Conservation (phyloP, 2,113 vertebrate species). For the Hippoglossus stenolepis region DNA sequence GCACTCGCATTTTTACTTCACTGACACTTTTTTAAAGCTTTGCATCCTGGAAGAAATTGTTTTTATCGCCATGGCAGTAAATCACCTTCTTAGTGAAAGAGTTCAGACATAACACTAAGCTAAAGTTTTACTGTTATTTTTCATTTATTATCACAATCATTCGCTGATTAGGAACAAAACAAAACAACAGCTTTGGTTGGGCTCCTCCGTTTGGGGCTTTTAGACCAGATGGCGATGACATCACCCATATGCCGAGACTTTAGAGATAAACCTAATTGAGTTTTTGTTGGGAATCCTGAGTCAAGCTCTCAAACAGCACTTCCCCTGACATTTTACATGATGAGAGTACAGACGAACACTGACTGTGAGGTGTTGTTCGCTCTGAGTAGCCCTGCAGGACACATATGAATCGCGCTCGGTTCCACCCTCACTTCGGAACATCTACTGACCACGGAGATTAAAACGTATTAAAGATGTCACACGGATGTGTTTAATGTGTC, state of each 20-base stretch:
- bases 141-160: background rate
- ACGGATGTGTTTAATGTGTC: constrained; percentile 3
- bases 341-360: constrained; percentile 42
- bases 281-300: constrained; percentile 28
- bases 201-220: constrained; percentile 17
- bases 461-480: background rate
- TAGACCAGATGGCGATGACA: constrained; percentile 38
- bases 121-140: background rate
- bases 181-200: background rate
- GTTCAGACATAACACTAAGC: background rate
- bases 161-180: background rate
- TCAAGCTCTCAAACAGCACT: constrained; percentile 39
- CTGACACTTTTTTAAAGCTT: constrained; percentile 15
- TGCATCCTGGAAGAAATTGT: background rate
- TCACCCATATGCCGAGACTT: constrained; percentile 23
- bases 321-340: constrained; percentile 50
- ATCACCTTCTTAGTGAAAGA: background rate
- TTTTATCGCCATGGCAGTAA: background rate
- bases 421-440: background rate
- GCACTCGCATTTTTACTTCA: background rate
- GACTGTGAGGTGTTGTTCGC: constrained; percentile 49
- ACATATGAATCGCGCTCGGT: background rate
- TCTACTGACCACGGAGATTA: constrained; percentile 11
- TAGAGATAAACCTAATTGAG: constrained; percentile 14
- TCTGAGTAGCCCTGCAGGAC: constrained; percentile 10